These are phyloP conservation scores for Machaerirhynchus nigripectus DNA, from an alignment of 2,113 vertebrate genomes.

Conservation along the genomic window DNA sequence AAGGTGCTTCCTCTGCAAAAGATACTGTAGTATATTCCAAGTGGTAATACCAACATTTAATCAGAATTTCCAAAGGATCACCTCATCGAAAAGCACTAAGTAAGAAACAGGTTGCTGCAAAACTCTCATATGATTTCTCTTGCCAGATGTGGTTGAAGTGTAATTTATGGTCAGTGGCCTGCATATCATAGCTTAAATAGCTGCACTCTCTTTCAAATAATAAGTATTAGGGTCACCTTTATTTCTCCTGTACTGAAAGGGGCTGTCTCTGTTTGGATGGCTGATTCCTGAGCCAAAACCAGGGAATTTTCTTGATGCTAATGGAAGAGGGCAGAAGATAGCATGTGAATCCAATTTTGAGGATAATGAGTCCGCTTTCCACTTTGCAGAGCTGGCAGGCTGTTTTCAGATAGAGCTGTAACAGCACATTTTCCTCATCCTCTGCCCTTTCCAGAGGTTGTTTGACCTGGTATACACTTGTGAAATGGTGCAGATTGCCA, in stretches of 20 bases:
- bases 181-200: conserved; percentile 46
- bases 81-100: neutral
- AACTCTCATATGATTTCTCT: conserved; percentile 4
- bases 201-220: neutral
- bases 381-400: conserved; percentile 11
- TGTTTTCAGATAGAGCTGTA: conserved; percentile 31
- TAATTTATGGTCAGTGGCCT: conserved; percentile 18
- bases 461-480: conserved; percentile 8
- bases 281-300: conserved; percentile 26
- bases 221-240: conserved; percentile 45
- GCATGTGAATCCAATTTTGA: conserved; percentile 40
- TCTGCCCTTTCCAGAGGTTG: neutral
- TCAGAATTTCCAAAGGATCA: conserved; percentile 6
- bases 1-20: neutral
- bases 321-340: conserved; percentile 37
- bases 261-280: neutral
- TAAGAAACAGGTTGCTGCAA: conserved; percentile 19
- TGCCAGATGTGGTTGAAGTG: conserved; percentile 26
- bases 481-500: neutral
- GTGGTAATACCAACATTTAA: neutral
- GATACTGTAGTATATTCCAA: neutral
- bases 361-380: conserved; percentile 41
- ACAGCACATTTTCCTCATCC: conserved; percentile 32
- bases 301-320: conserved; percentile 43
- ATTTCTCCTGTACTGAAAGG: neutral